Evolutionary conservation across 2,797 vertebrate species (phyloP).

Genomic region (Triplophysa yarkandensis): DNA sequence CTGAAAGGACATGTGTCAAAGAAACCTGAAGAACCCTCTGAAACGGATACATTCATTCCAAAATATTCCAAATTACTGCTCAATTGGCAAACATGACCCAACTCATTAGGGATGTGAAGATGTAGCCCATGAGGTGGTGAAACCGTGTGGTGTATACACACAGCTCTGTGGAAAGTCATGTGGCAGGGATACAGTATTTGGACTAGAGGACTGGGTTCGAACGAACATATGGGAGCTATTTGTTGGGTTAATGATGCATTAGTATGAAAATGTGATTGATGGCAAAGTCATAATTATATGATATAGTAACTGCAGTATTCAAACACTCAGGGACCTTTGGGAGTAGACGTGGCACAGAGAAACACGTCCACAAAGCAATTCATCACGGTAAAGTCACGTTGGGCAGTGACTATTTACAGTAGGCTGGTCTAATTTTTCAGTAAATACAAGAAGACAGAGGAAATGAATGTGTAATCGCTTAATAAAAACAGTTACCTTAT

Average conservation of each 20-base stretch:
- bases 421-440: conserved; percentile 10
- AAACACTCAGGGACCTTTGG: conserved; percentile 55
- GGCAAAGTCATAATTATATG: conserved; percentile 61
- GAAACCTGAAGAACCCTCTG: background rate
- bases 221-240: conserved; percentile 63
- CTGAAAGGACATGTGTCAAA: background rate
- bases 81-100: conserved; percentile 44
- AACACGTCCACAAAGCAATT: conserved; percentile 42
- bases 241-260: conserved; percentile 64
- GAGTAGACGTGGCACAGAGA: conserved; percentile 46
- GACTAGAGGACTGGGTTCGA: conserved; percentile 26
- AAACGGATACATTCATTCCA: conserved; percentile 5
- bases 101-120: conserved; percentile 41
- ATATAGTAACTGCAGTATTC: conserved; percentile 58
- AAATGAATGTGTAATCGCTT: conserved; percentile 13
- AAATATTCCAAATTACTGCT: conserved; percentile 41
- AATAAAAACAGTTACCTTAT: too few species aligned
- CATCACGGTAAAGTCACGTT: conserved; percentile 44
- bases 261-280: conserved; percentile 63
- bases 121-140: conserved; percentile 27
- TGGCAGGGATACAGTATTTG: conserved; percentile 37
- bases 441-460: conserved; percentile 1
- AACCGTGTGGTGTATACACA: conserved; percentile 30
- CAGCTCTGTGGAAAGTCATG: conserved; percentile 33
- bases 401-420: conserved; percentile 24